phyloP scores from a whole-genome alignment of 2,113 vertebrate species.

The Oxyura jamaicensis region DNA sequence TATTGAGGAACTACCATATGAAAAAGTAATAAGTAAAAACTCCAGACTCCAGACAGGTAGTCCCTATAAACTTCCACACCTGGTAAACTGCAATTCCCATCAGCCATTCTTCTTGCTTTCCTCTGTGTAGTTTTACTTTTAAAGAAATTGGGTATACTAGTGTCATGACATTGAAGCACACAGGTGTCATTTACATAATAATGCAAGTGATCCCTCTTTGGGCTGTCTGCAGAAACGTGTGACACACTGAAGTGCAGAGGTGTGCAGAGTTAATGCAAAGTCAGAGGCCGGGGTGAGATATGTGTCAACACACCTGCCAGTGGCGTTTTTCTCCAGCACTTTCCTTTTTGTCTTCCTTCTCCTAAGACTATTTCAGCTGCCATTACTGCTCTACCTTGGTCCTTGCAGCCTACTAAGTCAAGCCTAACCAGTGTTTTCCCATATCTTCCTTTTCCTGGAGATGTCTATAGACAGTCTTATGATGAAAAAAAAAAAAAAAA shows the following conservation, averaged over 20 bases:
- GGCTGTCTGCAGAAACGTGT: neutral
- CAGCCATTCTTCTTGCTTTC: slow-evolving; percentile 1
- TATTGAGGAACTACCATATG: neutral
- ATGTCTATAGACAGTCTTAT: neutral
- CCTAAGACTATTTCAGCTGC: neutral
- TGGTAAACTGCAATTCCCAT: neutral
- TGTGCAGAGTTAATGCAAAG: neutral
- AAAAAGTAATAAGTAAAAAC: slow-evolving; percentile 40
- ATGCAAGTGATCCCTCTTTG: neutral
- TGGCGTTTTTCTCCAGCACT: neutral
- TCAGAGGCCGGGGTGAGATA: neutral
- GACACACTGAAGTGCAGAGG: neutral
- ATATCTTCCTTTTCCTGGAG: neutral
- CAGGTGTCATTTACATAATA: slow-evolving; percentile 17
- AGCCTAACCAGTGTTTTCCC: neutral
- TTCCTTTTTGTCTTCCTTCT: neutral
- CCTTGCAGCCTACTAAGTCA: neutral
- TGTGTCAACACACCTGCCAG: neutral
- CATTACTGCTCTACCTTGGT: neutral
- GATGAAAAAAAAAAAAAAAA: too few species aligned
- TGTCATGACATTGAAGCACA: neutral
- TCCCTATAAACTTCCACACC: slow-evolving; percentile 34
- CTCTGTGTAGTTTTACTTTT: neutral
- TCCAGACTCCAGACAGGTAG: neutral
- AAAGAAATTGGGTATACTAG: neutral